phyloP scores from a whole-genome alignment of 1,140 invertebrate genomes.

The Pseudomyrmex cubaensis region DNA sequence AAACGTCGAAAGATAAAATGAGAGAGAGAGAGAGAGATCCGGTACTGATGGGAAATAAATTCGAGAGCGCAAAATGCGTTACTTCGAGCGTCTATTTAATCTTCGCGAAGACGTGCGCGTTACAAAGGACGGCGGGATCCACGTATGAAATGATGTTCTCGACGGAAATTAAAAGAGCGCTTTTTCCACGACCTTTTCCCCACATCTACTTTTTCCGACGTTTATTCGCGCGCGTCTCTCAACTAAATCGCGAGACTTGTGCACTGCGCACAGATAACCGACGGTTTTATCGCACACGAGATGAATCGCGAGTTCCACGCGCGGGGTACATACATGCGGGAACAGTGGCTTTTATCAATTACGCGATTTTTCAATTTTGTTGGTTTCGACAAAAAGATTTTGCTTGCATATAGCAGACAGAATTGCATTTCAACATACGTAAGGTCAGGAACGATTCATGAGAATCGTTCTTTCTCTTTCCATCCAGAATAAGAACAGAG shows the following conservation, averaged over 20 bases:
- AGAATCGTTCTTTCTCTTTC: background rate
- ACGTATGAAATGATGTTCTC: constrained; percentile 40
- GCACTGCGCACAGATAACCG: constrained; percentile 19
- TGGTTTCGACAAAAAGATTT: background rate
- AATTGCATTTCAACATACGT: background rate
- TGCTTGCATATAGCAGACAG: background rate
- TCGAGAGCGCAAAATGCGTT: constrained; percentile 18
- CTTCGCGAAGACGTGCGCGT: constrained; percentile 27
- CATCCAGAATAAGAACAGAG: constrained; percentile 15
- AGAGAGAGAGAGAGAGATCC: background rate
- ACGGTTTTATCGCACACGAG: background rate
- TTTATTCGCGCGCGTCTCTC: background rate
- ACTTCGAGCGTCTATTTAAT: constrained; percentile 43
- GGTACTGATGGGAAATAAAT: constrained; percentile 30
- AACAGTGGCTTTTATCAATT: constrained; percentile 18
- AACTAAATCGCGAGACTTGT: constrained; percentile 17
- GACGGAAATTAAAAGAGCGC: constrained; percentile 51
- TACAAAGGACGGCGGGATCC: constrained; percentile 16
- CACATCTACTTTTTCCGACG: constrained; percentile 30
- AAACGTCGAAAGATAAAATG: constrained; percentile 32
- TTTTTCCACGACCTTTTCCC: background rate
- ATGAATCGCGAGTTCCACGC: constrained; percentile 9
- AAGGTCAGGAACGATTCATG: too few relatives aligned
- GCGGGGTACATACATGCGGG: background rate
- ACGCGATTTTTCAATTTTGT: constrained; percentile 12